Percentiles rank a stretch among this genome's conserved stretches.
Conservation (phyloP, 2,797 vertebrate species). For the Rhabdophis nuchalis region DNA sequence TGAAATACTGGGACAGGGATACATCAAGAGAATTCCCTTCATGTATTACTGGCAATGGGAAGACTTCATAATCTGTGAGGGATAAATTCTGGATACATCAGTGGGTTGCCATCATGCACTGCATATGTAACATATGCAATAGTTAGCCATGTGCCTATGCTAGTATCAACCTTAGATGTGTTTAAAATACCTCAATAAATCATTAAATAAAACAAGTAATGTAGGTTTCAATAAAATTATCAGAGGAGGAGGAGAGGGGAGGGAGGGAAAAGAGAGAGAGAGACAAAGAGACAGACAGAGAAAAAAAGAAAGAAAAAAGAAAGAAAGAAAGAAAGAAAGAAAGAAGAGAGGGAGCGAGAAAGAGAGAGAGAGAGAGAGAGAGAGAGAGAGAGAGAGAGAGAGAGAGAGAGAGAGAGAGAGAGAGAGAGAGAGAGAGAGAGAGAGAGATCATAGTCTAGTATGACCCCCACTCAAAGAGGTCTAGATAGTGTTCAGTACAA, state of each 20-base stretch:
- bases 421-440: no score
- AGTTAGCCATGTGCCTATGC: neutral
- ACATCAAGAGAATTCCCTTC: neutral
- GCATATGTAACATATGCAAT: neutral
- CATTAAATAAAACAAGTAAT: no score
- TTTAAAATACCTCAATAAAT: neutral
- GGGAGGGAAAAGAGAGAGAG: no score
- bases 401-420: no score
- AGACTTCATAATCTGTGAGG: neutral
- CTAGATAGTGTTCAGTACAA: neutral
- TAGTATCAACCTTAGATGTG: neutral
- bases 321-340: no score
- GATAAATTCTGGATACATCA: neutral
- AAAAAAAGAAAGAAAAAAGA: no score
- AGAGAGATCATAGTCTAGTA: neutral
- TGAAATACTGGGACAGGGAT: neutral
- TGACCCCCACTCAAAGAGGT: neutral
- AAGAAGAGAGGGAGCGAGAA: no score
- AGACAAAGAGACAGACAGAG: rapidly evolving
- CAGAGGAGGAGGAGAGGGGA: neutral
- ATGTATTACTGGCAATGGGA: neutral
- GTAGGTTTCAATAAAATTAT: neutral
- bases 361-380: no score
- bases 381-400: no score
- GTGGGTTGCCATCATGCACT: neutral